Percentiles rank a stretch among this genome's conserved stretches.
These are phyloP conservation scores for Keiferia lycopersicella DNA, from an alignment of 2,888 invertebrate species.

Conservation along the genomic window DNA sequence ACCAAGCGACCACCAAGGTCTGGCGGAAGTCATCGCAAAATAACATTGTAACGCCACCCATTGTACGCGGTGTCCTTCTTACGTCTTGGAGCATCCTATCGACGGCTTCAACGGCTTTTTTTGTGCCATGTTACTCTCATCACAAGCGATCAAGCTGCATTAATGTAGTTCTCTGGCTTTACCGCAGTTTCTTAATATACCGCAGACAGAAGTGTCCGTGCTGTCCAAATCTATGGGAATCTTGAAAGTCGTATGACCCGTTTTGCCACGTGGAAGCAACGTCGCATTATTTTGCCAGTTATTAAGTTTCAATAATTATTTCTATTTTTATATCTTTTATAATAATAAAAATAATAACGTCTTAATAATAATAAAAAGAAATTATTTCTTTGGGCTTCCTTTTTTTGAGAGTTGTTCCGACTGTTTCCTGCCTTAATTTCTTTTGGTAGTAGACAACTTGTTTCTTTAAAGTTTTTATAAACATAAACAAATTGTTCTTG, in stretches of 20 bases:
- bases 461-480: too few species aligned
- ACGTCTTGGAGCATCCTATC: slow-evolving; percentile 28
- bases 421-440: too few species aligned
- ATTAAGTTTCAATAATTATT: too few species aligned
- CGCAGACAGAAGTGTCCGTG: slow-evolving; percentile 22
- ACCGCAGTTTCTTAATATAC: too few species aligned
- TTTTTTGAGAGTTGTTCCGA: too few species aligned
- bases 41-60: slow-evolving; percentile 29
- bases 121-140: slow-evolving; percentile 40
- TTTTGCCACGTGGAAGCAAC: not conserved
- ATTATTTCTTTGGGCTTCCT: too few species aligned
- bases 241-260: slow-evolving; percentile 12
- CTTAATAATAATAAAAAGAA: too few species aligned
- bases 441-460: too few species aligned
- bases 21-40: slow-evolving; percentile 36
- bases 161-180: slow-evolving; percentile 30
- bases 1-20: slow-evolving; percentile 34
- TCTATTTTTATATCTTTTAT: too few species aligned
- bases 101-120: slow-evolving; percentile 29
- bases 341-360: too few species aligned
- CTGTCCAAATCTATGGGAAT: slow-evolving; percentile 19
- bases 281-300: too few species aligned
- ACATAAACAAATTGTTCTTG: too few species aligned
- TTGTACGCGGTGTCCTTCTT: not conserved
- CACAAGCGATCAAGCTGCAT: slow-evolving; percentile 37